Percentiles rank a stretch among this genome's conserved stretches.
These are phyloP conservation scores for Ictalurus punctatus DNA, from an alignment of 2,113 vertebrate genomes.

Conservation along the genomic window DNA sequence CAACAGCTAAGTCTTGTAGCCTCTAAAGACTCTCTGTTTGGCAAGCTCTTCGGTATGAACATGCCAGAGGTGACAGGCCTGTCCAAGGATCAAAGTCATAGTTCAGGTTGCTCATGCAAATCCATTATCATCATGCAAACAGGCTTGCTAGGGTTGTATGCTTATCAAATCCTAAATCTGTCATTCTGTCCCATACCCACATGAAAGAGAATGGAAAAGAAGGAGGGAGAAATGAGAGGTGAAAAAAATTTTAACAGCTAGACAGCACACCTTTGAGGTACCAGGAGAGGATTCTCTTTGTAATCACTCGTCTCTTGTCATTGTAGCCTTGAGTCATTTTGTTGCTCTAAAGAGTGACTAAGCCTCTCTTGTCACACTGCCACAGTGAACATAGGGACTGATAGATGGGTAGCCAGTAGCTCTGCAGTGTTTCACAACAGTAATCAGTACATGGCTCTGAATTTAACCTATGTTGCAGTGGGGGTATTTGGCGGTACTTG, in stretches of 20 bases:
- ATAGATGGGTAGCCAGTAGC: slow-evolving; percentile 1
- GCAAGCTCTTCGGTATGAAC: neutral
- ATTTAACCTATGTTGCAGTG: neutral
- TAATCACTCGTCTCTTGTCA: slow-evolving; percentile 20
- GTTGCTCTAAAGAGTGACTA: slow-evolving; percentile 24
- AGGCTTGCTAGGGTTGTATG: neutral
- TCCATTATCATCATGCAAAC: neutral
- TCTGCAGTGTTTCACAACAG: neutral
- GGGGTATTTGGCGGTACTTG: neutral
- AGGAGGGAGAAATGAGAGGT: neutral
- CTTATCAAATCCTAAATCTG: neutral
- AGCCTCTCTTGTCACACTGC: slow-evolving; percentile 21
- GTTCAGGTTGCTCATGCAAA: neutral
- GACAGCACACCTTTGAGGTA: slow-evolving; percentile 4
- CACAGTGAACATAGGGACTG: slow-evolving; percentile 12
- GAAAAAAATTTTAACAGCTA: slow-evolving; percentile 3
- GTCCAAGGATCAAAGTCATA: slow-evolving; percentile 5
- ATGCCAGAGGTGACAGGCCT: slow-evolving; percentile 1
- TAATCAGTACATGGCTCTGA: neutral
- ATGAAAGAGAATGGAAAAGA: slow-evolving; percentile 37
- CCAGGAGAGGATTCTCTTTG: slow-evolving; percentile 21
- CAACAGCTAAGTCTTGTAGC: neutral
- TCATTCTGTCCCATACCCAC: neutral
- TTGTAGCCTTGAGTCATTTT: slow-evolving; percentile 51
- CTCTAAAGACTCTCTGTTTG: slow-evolving; percentile 1